Conservation (phyloP, 1,140 invertebrate species). For the Aphelinus atriplicis region DNA sequence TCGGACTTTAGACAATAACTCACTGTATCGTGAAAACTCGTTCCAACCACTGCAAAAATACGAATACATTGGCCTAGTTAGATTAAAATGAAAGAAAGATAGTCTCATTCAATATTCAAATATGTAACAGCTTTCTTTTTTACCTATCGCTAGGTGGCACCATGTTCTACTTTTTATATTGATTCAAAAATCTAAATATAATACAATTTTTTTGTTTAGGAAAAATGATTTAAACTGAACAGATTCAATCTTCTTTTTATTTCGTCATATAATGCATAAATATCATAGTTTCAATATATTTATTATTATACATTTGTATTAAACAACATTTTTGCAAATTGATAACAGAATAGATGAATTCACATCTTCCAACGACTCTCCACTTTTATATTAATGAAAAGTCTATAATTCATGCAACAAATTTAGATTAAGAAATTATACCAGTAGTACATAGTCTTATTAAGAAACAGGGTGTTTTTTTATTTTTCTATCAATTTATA, state of each 20-base stretch:
- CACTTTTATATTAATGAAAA: background rate
- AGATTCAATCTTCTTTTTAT: conserved; percentile 19
- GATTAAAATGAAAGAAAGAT: too few relatives aligned
- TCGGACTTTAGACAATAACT: background rate
- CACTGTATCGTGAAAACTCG: too few relatives aligned
- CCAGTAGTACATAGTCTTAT: too few relatives aligned
- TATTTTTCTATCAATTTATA: too few relatives aligned
- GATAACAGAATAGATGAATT: conserved; percentile 15
- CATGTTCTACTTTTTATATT: background rate
- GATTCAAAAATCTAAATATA: too few relatives aligned
- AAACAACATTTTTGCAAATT: conserved; percentile 16
- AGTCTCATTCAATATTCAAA: too few relatives aligned
- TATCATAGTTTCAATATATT: conserved; percentile 16
- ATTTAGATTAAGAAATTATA: too few relatives aligned
- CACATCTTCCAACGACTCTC: conserved; percentile 10
- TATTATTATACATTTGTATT: conserved; percentile 8
- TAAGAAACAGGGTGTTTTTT: too few relatives aligned
- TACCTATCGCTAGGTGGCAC: background rate
- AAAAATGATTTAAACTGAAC: conserved; percentile 1
- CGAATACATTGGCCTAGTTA: too few relatives aligned
- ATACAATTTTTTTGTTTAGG: background rate
- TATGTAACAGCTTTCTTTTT: too few relatives aligned
- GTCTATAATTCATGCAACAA: too few relatives aligned
- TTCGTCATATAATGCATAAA: conserved; percentile 24
- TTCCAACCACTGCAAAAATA: too few relatives aligned